phyloP scores from a whole-genome alignment of 2,888 invertebrate species.

The Polymixis lichenea region DNA sequence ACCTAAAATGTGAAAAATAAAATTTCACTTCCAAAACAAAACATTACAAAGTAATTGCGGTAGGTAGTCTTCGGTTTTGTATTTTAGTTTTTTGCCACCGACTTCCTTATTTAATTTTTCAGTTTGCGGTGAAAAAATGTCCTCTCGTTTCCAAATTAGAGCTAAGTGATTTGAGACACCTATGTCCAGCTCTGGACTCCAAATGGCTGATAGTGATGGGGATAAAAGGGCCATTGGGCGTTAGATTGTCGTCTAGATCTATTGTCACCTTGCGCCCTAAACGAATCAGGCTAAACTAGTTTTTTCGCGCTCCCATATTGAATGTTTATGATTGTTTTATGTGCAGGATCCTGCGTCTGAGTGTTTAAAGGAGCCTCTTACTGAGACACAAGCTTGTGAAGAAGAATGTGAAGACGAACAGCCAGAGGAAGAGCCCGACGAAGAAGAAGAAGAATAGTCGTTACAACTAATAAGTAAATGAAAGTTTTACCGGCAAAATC shows the following conservation, averaged over 20 bases:
- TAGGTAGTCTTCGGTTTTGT: no score
- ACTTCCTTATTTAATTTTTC: no score
- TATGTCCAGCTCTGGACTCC: not conserved
- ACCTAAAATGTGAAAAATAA: no score
- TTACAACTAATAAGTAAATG: not conserved
- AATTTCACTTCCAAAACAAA: no score
- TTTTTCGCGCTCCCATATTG: not conserved
- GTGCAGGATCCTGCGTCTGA: constrained; percentile 70
- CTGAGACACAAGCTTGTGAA: constrained; percentile 72
- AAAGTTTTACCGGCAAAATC: not conserved
- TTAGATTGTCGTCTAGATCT: not conserved
- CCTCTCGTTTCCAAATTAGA: not conserved
- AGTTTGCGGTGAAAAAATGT: no score
- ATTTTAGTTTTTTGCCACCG: no score
- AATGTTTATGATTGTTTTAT: not conserved
- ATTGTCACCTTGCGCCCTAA: not conserved
- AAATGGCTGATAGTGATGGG: not conserved
- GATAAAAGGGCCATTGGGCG: not conserved
- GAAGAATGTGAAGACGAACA: constrained; percentile 73
- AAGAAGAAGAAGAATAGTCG: constrained; percentile 35
- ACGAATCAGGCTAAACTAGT: no score
- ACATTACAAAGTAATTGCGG: no score
- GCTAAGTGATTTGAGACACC: not conserved
- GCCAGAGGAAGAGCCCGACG: constrained; percentile 49
- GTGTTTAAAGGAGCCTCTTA: constrained; percentile 69